Conservation (phyloP, 2,888 invertebrate species). For the Acleris cristana region DNA sequence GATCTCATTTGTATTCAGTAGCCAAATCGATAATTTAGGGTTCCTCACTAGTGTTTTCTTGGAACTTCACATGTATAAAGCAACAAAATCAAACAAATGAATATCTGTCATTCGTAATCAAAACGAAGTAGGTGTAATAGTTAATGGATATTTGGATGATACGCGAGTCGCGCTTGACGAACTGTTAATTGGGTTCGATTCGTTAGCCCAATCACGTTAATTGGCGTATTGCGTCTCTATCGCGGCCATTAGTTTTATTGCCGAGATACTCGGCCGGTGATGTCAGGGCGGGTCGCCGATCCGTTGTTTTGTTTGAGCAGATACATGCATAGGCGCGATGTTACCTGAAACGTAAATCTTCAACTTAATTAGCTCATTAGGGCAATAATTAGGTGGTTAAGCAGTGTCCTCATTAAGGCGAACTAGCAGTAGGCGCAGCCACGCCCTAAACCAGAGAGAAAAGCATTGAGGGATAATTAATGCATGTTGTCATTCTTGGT, state of each 20-base stretch:
- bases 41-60: slow-evolving; percentile 2
- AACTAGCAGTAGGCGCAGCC: too few species aligned
- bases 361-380: not conserved
- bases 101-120: not conserved
- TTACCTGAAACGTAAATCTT: not conserved
- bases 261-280: slow-evolving; percentile 23
- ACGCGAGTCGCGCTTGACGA: slow-evolving; percentile 26
- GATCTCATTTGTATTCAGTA: slow-evolving; percentile 29
- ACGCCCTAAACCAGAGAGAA: too few species aligned
- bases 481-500: too few species aligned
- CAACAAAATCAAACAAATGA: not conserved
- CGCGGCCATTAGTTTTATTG: slow-evolving; percentile 32
- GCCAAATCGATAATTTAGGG: slow-evolving; percentile 5
- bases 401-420: too few species aligned
- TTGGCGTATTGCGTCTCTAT: slow-evolving; percentile 29
- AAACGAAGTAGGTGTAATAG: not conserved
- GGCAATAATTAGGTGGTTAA: not conserved
- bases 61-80: not conserved
- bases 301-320: slow-evolving; percentile 21
- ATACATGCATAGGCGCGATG: not conserved
- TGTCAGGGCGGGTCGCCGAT: slow-evolving; percentile 23
- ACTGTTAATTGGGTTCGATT: slow-evolving; percentile 33
- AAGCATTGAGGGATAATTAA: too few species aligned
- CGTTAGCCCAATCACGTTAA: slow-evolving; percentile 32
- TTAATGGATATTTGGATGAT: not conserved